Conservation (phyloP, 1,140 invertebrate genomes). For the Halictus rubicundus region DNA sequence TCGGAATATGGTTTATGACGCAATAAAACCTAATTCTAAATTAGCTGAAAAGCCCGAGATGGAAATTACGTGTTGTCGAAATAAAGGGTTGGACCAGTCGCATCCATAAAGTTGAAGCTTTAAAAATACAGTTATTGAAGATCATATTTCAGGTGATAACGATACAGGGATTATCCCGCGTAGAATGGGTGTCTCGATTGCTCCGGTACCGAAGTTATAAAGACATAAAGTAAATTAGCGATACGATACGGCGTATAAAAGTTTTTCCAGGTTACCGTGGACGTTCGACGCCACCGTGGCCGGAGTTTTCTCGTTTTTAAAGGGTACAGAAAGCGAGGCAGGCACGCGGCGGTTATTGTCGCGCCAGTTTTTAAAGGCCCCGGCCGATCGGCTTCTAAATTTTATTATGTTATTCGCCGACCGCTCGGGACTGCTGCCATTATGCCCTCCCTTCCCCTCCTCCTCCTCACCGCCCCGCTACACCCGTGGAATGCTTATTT, state of each 20-base stretch:
- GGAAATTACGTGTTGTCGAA: no score
- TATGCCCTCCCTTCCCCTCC: not conserved
- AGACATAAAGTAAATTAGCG: not conserved
- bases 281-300: not conserved
- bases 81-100: not conserved
- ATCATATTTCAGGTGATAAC: not conserved
- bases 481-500: not conserved
- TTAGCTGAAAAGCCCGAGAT: no score
- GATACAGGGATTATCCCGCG: not conserved
- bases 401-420: slow-evolving; percentile 1
- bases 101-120: not conserved
- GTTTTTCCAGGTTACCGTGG: not conserved
- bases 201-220: not conserved
- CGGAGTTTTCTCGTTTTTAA: not conserved
- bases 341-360: not conserved
- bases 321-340: not conserved
- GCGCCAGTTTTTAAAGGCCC: not conserved
- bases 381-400: not conserved
- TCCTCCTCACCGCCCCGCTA: not conserved
- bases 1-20: no score
- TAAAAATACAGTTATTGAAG: not conserved
- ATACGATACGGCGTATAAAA: not conserved
- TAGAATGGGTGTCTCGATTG: not conserved
- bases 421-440: not conserved
- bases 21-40: no score